Percentiles rank a stretch among this genome's conserved stretches.
phyloP scores from a whole-genome alignment of 2,113 vertebrate genomes.

The Prionailurus bengalensis region DNA sequence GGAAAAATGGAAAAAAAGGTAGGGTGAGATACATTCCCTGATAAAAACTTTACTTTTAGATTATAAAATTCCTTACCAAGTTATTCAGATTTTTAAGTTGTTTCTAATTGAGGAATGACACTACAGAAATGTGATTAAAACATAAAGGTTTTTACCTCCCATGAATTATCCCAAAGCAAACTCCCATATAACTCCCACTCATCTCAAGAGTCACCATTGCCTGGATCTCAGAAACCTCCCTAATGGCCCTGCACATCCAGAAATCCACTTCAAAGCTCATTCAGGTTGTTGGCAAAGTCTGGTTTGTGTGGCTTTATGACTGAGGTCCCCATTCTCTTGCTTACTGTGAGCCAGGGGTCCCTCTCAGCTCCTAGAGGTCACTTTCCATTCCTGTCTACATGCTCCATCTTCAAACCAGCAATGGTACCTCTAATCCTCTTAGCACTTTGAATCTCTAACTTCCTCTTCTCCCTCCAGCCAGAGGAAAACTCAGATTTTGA shows the following conservation, averaged over 20 bases:
- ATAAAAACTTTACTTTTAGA: slow-evolving; percentile 50
- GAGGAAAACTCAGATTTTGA: neutral
- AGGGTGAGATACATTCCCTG: neutral
- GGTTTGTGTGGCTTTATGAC: neutral
- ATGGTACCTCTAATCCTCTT: neutral
- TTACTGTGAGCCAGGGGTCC: neutral
- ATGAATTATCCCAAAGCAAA: neutral
- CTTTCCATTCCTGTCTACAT: neutral
- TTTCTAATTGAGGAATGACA: slow-evolving; percentile 42
- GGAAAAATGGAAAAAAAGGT: neutral
- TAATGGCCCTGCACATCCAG: neutral
- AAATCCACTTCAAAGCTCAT: neutral
- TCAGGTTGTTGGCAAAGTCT: neutral
- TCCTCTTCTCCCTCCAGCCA: slow-evolving; percentile 7
- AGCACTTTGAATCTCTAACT: neutral
- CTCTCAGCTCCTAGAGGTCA: neutral
- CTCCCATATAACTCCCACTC: neutral
- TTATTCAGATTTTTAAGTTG: slow-evolving; percentile 22
- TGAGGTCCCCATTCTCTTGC: neutral
- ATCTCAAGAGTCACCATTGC: neutral
- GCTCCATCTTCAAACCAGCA: neutral
- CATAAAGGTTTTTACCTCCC: neutral
- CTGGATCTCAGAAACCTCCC: neutral
- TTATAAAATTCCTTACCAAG: neutral
- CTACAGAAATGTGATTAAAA: neutral